Evolutionary conservation across 1,140 invertebrate genomes (phyloP), one percentile per base, ranked within the genome.

Genomic region (Geopemphigus sp.): DNA sequence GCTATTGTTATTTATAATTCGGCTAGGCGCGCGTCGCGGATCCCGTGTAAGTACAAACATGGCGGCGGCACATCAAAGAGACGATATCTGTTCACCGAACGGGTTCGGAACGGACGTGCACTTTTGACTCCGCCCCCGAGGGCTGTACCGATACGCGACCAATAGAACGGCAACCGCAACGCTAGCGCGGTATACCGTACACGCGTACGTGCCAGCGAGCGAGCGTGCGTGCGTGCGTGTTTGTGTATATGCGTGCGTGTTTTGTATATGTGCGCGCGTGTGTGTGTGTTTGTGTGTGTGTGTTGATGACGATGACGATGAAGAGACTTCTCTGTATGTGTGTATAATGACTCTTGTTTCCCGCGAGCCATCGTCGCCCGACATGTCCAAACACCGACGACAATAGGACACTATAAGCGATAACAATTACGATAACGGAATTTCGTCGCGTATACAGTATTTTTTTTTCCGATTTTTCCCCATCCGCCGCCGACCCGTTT

Each of bases 11-110:
- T 61, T 61, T n/a, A 61, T 56, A 39, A 57, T 74, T 32, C 12
- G 5, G 72, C 57, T 61, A 10, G 73, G n/a, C 61, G 61, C 56
- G 61, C 73, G 73, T 76, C 54, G 29, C n/a, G n/a, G n/a, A 76
- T 76, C 73, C 47, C 74, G 74, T 78, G 74, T 47, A 63, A 63
- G 74, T 78, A 78, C 74, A 78, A 78, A 78, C 74, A 78, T 78
- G 74, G 74, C 74, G 74, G 74, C 24, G 57, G 57, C 57, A 78
- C 74, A 78, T 78, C 74, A 78, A 78, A 78, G 74, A 78, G 45
- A 78, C 74, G 56, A 63, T 78, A 78, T 78, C 74, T 50, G 39
- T 78, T 63, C 68, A 47, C 74, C 56, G 74, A 78, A 78, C 74
- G 74, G 74, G 74, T 78, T 78, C 54, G 15, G 29, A 17, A 76